phyloP scores from a whole-genome alignment of 2,113 vertebrate genomes.

The Platichthys flesus region DNA sequence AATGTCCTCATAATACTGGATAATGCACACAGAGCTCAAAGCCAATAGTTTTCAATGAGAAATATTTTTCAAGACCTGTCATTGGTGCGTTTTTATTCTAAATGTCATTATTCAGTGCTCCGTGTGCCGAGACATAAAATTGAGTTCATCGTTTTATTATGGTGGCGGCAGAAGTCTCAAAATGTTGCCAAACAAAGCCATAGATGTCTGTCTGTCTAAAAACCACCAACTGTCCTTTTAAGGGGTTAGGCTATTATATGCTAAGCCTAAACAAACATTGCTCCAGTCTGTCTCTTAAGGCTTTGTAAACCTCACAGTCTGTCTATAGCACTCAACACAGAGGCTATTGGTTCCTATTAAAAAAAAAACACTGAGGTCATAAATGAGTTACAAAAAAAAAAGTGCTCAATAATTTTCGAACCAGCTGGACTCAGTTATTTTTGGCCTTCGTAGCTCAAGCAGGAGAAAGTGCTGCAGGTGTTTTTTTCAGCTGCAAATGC shows the following conservation, averaged over 20 bases:
- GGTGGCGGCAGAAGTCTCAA: conserved; percentile 1
- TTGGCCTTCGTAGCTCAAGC: background rate
- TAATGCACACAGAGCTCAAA: conserved; percentile 8
- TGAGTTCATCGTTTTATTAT: background rate
- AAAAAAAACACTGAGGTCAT: background rate
- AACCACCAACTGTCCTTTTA: background rate
- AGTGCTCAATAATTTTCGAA: background rate
- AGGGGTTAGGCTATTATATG: background rate
- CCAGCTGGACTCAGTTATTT: background rate
- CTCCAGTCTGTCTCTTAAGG: background rate
- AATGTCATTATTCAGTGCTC: background rate
- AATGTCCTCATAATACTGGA: conserved; percentile 3
- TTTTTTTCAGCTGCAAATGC: background rate
- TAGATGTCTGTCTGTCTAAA: background rate
- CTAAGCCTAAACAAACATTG: background rate
- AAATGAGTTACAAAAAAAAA: background rate
- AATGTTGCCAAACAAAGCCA: conserved; percentile 10
- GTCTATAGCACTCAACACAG: background rate
- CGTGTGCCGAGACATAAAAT: background rate
- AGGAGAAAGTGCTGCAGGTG: background rate
- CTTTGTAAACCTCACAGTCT: background rate
- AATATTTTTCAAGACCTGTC: background rate
- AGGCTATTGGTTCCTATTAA: background rate
- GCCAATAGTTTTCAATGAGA: background rate
- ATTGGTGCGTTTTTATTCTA: background rate